Base-by-base conservation (phyloP, 2,888 invertebrate species). In the Coronaproctus castanopsis region DNA sequence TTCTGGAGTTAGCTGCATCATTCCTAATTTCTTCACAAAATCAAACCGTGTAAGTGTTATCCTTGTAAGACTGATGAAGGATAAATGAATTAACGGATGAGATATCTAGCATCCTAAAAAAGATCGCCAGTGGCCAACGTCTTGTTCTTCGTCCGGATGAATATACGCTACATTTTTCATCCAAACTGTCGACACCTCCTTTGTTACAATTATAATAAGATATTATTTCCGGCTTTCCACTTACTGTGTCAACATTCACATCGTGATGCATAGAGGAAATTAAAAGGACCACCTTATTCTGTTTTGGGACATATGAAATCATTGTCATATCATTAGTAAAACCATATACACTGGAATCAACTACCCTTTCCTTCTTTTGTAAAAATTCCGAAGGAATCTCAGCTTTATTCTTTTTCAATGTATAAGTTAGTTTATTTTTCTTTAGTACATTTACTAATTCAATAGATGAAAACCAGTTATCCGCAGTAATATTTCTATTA, bases 241-340 rank as follows among this genome's bases (percentile, higher is more conserved):
- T 54, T 19, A 21, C 22, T 3, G 22, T 10, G n/a, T 54, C 54
- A 8, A 21, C 14, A 14, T 5, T 14, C 5, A 36, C 23, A 23
- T 24, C 54, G 57, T 63, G 58, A 58, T 62, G 64, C 62, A 63
- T 65, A 48, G 58, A 61, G 3, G 64, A 64, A 21, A 62, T 22
- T 18, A 64, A 20, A 49, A 62, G 54, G 19, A 62, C 62, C n/a
- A 61, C 57, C 56, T 55, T 62, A 58, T 62, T 60, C 52, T 57
- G 57, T 61, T 62, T 65, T 5, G 61, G 61, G 8, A 57, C 59
- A 54, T 52, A 62, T 14, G 62, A 63, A 21, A 63, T 21, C 10
- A 64, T 54, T 24, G 63, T 63, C 3, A 60, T 57, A 23, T 63
- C 21, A 22, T 55, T 57, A 48, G 58, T 62, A 51, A 63, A 64